Evolutionary conservation across 2,888 invertebrate species (phyloP), one percentile per base, ranked within the genome.

Genomic region (Actias luna): DNA sequence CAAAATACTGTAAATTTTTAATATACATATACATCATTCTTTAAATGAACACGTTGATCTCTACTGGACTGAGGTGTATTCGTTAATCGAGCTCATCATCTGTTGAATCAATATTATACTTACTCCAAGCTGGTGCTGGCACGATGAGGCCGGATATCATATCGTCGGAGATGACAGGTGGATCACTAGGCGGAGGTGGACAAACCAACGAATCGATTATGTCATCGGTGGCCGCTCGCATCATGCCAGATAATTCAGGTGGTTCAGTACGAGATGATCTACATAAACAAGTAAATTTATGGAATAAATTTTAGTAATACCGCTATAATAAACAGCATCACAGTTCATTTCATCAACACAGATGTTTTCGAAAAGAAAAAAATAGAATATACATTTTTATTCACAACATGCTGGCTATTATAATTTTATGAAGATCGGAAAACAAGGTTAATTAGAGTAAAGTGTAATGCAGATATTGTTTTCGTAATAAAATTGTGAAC

Each of bases 141-240:
- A 99, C 98, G 87, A 99, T 99, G 82, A 99, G 95, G 66, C 98
- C 98, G 68, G 97, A 98, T 84, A 99, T 97, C 97, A 98, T 98
- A 93, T 98, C 98, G 89, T 98, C 98, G 80, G 97, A 97, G 91
- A 98, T 97, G 84, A 96, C 96, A 64, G 98, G 97, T 67, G 98
- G 98, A 84, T 98, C 98, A 69, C 96, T 95, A 62, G 99, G 99
- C 66, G 99, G 99, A 65, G 99, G 99, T 65, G 99, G 99, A 90
- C 98, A 99, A 69, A 99, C 98, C 80, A 98, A 94, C 76, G 97
- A 97, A 88, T 98, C 98, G 85, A 98, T 98, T 93, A 98, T 98
- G 85, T 98, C 97, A 86, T 98, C 98, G n/a, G 98, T 97, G 71
- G 98, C 97, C 70, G 97, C 95, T 91, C 95, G 95, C 84, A 95